A percentile compares a stretch with the other conserved stretches of the same genome.
Conservation (phyloP, 2,797 vertebrate species). For the Eulemur mongoz region DNA sequence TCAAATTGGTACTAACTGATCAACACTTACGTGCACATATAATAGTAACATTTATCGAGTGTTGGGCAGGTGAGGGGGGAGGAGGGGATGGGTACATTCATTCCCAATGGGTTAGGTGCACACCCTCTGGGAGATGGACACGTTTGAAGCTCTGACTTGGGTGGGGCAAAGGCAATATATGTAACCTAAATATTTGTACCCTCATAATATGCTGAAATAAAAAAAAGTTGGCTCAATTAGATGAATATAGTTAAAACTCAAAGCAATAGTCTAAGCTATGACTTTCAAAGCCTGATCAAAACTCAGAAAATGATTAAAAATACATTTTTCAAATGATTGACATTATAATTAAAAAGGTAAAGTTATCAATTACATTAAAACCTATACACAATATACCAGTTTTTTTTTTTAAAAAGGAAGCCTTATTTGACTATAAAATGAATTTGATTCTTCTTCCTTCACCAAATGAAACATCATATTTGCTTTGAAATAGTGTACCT, state of each 20-base stretch:
- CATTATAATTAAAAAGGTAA: conserved; percentile 40
- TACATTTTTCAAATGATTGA: neutral
- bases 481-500: conserved; percentile 59
- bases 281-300: conserved; percentile 28
- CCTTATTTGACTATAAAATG: conserved; percentile 59
- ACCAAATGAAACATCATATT: conserved; percentile 67
- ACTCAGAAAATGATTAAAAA: conserved; percentile 47
- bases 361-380: conserved; percentile 49
- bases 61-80: too few species aligned
- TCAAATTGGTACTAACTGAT: too few species aligned
- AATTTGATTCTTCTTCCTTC: conserved; percentile 38
- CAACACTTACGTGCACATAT: too few species aligned
- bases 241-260: neutral
- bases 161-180: too few species aligned
- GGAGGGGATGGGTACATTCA: too few species aligned
- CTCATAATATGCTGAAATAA: too few species aligned
- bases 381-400: neutral
- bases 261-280: neutral
- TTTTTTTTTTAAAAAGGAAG: neutral
- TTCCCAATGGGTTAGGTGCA: too few species aligned
- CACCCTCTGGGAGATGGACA: too few species aligned
- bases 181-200: too few species aligned
- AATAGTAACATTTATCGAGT: too few species aligned
- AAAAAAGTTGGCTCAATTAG: neutral
- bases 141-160: too few species aligned